Base-by-base conservation (phyloP, 2,113 vertebrate genomes). In the Rhegmatorhina hoffmannsi region DNA sequence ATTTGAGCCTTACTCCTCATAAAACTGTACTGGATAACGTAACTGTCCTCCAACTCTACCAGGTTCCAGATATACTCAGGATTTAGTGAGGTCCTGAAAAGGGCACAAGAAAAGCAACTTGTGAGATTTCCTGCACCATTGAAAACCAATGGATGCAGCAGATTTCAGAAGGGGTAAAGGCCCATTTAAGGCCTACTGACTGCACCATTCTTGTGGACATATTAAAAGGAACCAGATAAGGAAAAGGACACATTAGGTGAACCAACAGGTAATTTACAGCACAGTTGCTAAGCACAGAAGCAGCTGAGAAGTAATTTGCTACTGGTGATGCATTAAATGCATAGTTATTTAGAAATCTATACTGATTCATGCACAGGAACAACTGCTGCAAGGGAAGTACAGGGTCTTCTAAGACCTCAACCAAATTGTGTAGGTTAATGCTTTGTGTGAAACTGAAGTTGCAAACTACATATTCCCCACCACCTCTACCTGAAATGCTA, bases 271-370 rank as follows among this genome's bases (percentile, higher is more conserved):
- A 93, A 88, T 24, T 66, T 40, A 76, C 72, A 62, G 75, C 53
- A 76, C 67, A 62, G 79, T 77, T 93, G 90, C 88, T 93, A 94
- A 86, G 64, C 59, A 23, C 47, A 92, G 88, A 86, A 84, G 40
- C 55, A 80, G 82, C 75, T 2, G 4, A 93, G 62, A 91, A 78
- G 56, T 70, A n/a, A 74, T 86, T 86, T 93, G 56, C 85, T 94
- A 62, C 55, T 55, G 29, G 75, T 63, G 72, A 85, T 3, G 1
- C 78, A 83, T 50, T 88, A 92, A 88, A 90, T 26, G 19, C 53
- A 50, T 5, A 33, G n/a, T 77, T 86, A 58, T 90, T 90, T 59
- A 92, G 72, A 94, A 84, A 83, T 19, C 55, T 46, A 46, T 25
- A 80, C 67, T 62, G 67, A 83, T 63, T 88, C 75, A 59, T 7